Conservation (phyloP, 1,140 invertebrate genomes). For the Alviniconcha marisindica region DNA sequence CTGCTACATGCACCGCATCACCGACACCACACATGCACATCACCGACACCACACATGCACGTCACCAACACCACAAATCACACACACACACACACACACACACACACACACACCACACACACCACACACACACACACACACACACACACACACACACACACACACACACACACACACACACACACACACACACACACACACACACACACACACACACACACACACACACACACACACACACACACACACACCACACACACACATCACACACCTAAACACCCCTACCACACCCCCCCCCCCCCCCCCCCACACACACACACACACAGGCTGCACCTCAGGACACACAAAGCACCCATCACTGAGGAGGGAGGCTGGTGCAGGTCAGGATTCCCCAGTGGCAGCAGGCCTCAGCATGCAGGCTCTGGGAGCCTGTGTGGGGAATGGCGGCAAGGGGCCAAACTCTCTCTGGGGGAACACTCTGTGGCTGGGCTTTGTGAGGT, state of each 20-base stretch:
- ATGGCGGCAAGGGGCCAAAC: no score
- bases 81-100: conserved; percentile 16
- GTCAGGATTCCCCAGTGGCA: no score
- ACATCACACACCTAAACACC: neutral
- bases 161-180: neutral
- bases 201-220: neutral
- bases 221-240: neutral
- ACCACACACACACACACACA: conserved; percentile 12
- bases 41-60: neutral
- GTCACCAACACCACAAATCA: neutral
- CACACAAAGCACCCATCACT: no score
- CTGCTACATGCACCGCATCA: neutral
- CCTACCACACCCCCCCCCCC: neutral
- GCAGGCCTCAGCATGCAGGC: no score
- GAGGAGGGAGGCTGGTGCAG: no score
- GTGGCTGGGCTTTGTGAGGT: no score
- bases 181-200: neutral
- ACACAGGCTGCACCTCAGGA: neutral
- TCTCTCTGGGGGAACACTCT: no score
- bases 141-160: neutral
- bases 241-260: neutral
- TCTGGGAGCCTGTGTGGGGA: no score
- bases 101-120: conserved; percentile 5
- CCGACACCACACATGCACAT: no score
- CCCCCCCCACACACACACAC: neutral